A percentile compares a stretch with the other conserved stretches of the same genome.
phyloP scores from a whole-genome alignment of 2,797 vertebrate species.

The Xenentodon cancila region DNA sequence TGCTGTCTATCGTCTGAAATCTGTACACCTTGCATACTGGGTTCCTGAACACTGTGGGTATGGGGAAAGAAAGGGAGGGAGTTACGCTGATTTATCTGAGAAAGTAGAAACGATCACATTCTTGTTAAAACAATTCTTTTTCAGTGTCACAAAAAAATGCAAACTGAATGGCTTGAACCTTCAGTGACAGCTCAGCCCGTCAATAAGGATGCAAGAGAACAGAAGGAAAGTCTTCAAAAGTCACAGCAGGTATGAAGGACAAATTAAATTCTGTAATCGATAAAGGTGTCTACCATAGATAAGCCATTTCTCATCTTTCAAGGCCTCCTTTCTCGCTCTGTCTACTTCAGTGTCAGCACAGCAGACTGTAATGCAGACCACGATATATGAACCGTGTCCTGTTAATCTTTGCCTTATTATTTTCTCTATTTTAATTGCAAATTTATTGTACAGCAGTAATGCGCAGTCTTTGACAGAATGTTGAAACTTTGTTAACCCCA shows the following conservation, averaged over 20 bases:
- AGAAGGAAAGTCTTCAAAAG: conserved; percentile 51
- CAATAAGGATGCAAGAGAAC: conserved; percentile 50
- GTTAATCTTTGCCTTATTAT: conserved; percentile 54
- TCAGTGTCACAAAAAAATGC: conserved; percentile 11
- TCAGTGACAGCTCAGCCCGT: conserved; percentile 26
- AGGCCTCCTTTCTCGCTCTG: conserved; percentile 29
- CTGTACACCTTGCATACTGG: conserved; percentile 93
- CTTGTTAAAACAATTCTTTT: conserved; percentile 14
- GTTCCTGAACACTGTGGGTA: conserved; percentile 90
- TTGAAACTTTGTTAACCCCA: conserved; percentile 40
- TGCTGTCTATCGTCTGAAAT: conserved; percentile 94
- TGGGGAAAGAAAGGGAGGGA: conserved; percentile 9
- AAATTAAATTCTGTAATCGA: conserved; percentile 78
- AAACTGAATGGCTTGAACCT: conserved; percentile 22
- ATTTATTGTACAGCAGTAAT: conserved; percentile 51
- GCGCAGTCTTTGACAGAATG: not conserved
- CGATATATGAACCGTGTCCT: conserved; percentile 41
- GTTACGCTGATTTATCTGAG: conserved; percentile 18
- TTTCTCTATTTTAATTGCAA: conserved; percentile 73
- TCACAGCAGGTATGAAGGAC: conserved; percentile 55
- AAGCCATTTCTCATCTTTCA: conserved; percentile 59
- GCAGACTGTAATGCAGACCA: conserved; percentile 21
- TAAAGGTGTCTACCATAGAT: conserved; percentile 73
- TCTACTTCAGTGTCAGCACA: conserved; percentile 23
- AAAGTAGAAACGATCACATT: conserved; percentile 29